Conservation (phyloP, 2,888 invertebrate genomes). For the Sinohyriopsis cumingii region DNA sequence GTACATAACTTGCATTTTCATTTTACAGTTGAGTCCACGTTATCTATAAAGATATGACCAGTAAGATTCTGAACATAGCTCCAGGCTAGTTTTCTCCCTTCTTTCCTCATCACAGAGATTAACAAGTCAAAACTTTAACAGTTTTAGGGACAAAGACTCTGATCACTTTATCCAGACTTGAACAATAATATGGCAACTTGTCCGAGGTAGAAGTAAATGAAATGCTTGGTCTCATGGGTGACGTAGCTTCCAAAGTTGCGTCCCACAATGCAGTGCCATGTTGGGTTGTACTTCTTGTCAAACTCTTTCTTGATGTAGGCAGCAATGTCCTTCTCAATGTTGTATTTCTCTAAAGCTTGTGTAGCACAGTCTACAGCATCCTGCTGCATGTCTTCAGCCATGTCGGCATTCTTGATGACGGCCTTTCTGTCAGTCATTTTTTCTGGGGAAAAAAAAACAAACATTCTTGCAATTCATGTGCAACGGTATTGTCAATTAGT, state of each 20-base stretch:
- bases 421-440: conserved; percentile 80
- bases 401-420: conserved; percentile 99
- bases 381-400: conserved; percentile 99
- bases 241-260: conserved; percentile 94
- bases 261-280: conserved; percentile 99
- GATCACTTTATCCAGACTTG: conserved; percentile 87
- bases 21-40: no score
- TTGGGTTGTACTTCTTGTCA: conserved; percentile 99
- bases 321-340: conserved; percentile 99
- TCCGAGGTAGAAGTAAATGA: conserved; percentile 99
- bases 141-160: no score
- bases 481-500: neutral
- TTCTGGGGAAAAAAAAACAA: neutral
- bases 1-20: no score
- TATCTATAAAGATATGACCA: no score
- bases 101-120: no score
- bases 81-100: no score
- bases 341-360: conserved; percentile 97
- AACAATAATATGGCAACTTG: conserved; percentile 98
- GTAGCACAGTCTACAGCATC: conserved; percentile 99
- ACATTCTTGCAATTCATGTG: neutral
- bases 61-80: no score
- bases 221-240: conserved; percentile 92
- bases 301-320: conserved; percentile 99
- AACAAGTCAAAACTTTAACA: no score